Evolutionary conservation across 2,113 vertebrate genomes (phyloP), one percentile per base, ranked within the genome.

Genomic region (Aplodontia rufa): DNA sequence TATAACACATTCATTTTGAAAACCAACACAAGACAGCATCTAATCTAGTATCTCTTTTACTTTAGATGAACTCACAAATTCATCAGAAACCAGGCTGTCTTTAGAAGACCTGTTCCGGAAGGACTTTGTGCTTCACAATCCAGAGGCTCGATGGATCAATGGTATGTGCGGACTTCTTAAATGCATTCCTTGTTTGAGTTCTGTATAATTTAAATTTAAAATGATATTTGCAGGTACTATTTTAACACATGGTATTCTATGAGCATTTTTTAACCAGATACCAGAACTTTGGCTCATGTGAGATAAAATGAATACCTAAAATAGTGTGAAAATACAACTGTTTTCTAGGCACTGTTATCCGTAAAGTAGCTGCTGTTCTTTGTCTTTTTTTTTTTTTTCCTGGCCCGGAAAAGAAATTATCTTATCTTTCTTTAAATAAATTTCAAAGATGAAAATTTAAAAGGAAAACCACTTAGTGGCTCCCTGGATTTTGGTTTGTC

Each of bases 41-140:
- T 97, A 85, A 97, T 19, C 5, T 24, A n/a, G 24, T 3, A 35
- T 95, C 95, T 93, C 0, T 96, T 97, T 96, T 53, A 91, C 98
- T 98, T 84, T 96, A 99, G 99, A 98, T 98, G 99, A 99, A 96
- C 98, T 97, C 0, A 98, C 98, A 95, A 99, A 99, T 94, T 99
- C 99, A 17, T 99, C 99, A 92, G 99, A 99, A 98, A 99, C 99
- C 74, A 99, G 99, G 93, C 96, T 99, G 97, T 98, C 98, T 1
- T 98, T 99, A 98, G 99, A 99, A 95, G 99, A 99, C 96, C 99
- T 99, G 62, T 99, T 99, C 98, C 99, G 98, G 89, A 98, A 99
- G 35, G 99, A 99, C 13, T 99, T 99, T 91, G 30, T 98, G 12
- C 96, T 99, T 76, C 99, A 99, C 37, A 99, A 99, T 98, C 99